Conservation (phyloP, 1,140 invertebrate genomes). For the Drosophila pachea region DNA sequence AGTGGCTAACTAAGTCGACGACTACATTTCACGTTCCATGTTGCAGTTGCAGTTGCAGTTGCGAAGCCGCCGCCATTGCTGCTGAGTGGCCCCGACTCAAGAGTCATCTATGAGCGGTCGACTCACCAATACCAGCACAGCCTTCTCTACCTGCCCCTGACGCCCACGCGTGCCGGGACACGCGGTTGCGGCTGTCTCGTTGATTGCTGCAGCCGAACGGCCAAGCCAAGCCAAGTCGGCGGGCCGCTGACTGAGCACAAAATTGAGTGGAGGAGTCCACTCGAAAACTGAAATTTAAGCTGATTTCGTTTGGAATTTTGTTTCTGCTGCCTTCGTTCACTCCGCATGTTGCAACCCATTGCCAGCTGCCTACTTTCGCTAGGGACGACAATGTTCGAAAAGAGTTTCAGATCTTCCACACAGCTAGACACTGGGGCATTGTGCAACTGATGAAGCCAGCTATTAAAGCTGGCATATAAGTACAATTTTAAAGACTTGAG, state of each 20-base stretch:
- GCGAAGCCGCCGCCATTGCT: no score
- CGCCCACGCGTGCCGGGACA: constrained; percentile 25
- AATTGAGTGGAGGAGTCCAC: constrained; percentile 38
- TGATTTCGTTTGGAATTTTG: constrained; percentile 31
- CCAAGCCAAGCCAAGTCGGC: constrained; percentile 2
- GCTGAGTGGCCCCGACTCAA: constrained; percentile 36
- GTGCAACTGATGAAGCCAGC: neutral
- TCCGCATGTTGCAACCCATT: constrained; percentile 14
- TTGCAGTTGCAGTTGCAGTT: constrained; percentile 14
- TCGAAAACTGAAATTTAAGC: constrained; percentile 52
- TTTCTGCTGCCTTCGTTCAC: constrained; percentile 7
- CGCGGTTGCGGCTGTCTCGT: constrained; percentile 37
- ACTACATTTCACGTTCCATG: constrained; percentile 13
- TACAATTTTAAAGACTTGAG: neutral
- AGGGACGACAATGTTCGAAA: constrained; percentile 8
- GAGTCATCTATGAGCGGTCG: constrained; percentile 33
- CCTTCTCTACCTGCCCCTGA: neutral
- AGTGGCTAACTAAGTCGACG: constrained; percentile 71
- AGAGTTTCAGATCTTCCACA: neutral
- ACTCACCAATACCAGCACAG: constrained; percentile 3
- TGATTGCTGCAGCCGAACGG: constrained; percentile 29
- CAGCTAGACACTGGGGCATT: neutral
- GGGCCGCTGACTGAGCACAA: constrained; percentile 24
- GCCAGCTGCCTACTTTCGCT: constrained; percentile 15
- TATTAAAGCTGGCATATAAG: neutral